Evolutionary conservation across 2,113 vertebrate species (phyloP), one percentile per base, ranked within the genome.

Genomic region (Zosterops lateralis): DNA sequence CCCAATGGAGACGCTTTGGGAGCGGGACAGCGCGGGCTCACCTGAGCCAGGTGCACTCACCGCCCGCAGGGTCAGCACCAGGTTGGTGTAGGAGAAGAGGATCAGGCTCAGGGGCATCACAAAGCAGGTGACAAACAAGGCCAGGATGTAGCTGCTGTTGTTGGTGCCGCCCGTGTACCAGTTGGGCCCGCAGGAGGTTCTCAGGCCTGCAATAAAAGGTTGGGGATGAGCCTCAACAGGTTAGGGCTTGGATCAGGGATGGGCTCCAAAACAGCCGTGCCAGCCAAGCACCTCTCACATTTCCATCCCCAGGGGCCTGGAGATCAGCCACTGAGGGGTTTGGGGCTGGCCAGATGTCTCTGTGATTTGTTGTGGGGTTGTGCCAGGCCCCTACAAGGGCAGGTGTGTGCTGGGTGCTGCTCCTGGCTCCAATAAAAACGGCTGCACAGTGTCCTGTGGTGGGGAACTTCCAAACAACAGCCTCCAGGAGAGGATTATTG

Each of bases 131-230:
- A 96, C 70, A 10, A 97, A 97, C 84, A 98, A 50, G 26, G 72
- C 42, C 92, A 97, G 45, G 66, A 98, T 97, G 84, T 97, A 97
- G 88, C 92, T 97, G 94, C 78, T 98, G 85, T 98, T 98, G 90
- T 68, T 94, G 84, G 74, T 94, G 34, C 96, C 96, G 0, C 97
- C 97, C 0, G 94, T 96, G 90, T 97, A 97, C 97, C 97, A 98
- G 92, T 97, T 97, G 66, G 97, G 96, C 32, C 97, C 96, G 0
- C 97, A 98, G 17, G 97, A 97, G 7, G 97, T 97, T 47, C 96
- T 86, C 84, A 98, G 71, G n/a, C 97, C 97, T 97, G 85, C 20
- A 82, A 71, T 9, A 19, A 86, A 10, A 10, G 5, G 20, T 51
- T 18, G n/a, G 45, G 51, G 76, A 29, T 29, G 45, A 90, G 31